phyloP scores from a whole-genome alignment of 2,888 invertebrate species.

The Ophioninae sp. region DNA sequence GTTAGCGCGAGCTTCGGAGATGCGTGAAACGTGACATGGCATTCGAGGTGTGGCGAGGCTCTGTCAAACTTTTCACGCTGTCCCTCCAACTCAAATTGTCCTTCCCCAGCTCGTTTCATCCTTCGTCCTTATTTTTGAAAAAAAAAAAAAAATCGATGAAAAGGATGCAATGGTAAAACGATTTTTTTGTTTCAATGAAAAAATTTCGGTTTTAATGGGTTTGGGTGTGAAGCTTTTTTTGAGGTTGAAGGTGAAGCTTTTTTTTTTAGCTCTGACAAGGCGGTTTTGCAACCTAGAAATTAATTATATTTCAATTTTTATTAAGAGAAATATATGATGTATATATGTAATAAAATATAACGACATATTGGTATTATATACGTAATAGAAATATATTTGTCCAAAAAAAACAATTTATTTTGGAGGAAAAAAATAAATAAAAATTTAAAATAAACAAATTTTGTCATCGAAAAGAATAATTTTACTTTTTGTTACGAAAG shows the following conservation, averaged over 20 bases:
- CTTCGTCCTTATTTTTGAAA: constrained; percentile 34
- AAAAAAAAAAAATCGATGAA: background rate
- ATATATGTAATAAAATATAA: too few relatives aligned
- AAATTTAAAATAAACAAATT: too few relatives aligned
- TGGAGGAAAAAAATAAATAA: too few relatives aligned
- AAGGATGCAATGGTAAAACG: background rate
- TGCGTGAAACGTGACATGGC: constrained; percentile 74
- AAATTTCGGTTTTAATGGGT: too few relatives aligned
- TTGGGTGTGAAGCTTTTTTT: too few relatives aligned
- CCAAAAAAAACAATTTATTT: too few relatives aligned
- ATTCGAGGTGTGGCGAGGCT: constrained; percentile 73
- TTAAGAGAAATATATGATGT: background rate
- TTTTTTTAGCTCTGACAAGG: constrained; percentile 28
- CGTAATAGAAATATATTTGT: too few relatives aligned
- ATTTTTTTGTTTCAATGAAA: background rate
- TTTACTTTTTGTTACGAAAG: too few relatives aligned
- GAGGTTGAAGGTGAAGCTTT: too few relatives aligned
- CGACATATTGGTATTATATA: too few relatives aligned
- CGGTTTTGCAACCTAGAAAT: constrained; percentile 36
- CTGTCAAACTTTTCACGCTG: constrained; percentile 62
- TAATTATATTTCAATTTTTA: background rate
- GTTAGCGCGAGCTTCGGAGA: constrained; percentile 70
- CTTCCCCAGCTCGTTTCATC: constrained; percentile 19
- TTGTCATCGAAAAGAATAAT: too few relatives aligned
- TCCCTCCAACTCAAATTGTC: constrained; percentile 42